Conservation (phyloP, 2,797 vertebrate species). For the Parambassis ranga region DNA sequence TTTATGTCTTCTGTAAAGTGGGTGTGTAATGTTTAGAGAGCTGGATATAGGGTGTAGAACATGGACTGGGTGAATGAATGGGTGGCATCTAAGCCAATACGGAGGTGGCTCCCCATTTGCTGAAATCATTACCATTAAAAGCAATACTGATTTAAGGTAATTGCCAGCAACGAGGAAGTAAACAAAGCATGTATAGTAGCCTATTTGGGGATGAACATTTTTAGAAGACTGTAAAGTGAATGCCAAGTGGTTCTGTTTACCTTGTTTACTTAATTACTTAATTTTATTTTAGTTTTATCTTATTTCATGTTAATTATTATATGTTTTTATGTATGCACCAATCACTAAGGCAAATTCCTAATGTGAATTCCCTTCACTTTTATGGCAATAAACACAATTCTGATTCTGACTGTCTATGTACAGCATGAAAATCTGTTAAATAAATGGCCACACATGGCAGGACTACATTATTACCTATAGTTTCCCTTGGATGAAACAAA, state of each 20-base stretch:
- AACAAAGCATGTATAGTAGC: slow-evolving; percentile 45
- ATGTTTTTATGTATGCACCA: too few species aligned
- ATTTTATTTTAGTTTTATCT: too few species aligned
- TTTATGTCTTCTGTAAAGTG: slow-evolving; percentile 18
- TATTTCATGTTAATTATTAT: too few species aligned
- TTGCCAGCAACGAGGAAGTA: slow-evolving; percentile 62
- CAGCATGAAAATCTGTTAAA: too few species aligned
- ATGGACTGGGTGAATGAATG: slow-evolving; percentile 30
- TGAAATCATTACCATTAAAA: slow-evolving; percentile 71
- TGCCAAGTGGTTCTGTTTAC: background rate
- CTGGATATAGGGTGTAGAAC: slow-evolving; percentile 24
- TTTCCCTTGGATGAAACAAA: too few species aligned
- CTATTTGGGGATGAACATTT: slow-evolving; percentile 35
- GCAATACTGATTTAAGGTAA: slow-evolving; percentile 68
- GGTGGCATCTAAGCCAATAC: slow-evolving; percentile 36
- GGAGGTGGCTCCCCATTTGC: slow-evolving; percentile 64
- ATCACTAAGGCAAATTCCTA: too few species aligned
- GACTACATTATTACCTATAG: too few species aligned
- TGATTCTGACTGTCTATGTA: too few species aligned
- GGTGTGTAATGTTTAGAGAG: background rate
- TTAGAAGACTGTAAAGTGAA: slow-evolving; percentile 4
- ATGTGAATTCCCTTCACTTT: too few species aligned
- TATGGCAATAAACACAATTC: too few species aligned
- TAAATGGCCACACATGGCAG: too few species aligned
- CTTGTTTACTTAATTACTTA: background rate